Evolutionary conservation across 2,797 vertebrate genomes (phyloP).

Genomic region (Mus minutoides): DNA sequence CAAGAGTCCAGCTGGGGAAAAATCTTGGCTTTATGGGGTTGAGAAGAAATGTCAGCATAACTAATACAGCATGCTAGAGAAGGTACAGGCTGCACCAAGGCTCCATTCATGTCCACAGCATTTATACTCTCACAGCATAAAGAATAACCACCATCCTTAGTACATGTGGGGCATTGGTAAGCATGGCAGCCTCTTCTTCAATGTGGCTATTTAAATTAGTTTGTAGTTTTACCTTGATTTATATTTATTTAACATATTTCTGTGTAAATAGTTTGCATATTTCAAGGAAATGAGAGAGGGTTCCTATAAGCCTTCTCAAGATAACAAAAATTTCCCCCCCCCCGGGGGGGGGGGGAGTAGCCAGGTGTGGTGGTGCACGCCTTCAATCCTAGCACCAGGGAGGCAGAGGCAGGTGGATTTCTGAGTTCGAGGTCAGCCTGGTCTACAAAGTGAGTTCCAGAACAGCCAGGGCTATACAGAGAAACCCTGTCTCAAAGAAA

Average conservation of each 20-base stretch:
- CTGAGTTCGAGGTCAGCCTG: too few species aligned
- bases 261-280: slow-evolving; percentile 4
- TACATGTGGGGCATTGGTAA: not conserved
- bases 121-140: not conserved
- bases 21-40: not conserved
- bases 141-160: not conserved
- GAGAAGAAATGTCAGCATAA: not conserved
- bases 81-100: not conserved
- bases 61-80: not conserved
- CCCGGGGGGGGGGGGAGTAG: too few species aligned
- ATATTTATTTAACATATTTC: slow-evolving; percentile 18
- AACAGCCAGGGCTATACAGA: too few species aligned
- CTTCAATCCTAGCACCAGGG: too few species aligned
- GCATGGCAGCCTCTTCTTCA: not conserved
- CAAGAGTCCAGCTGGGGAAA: not conserved
- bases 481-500: too few species aligned
- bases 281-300: not conserved
- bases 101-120: not conserved
- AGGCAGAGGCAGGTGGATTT: too few species aligned
- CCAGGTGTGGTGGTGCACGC: too few species aligned
- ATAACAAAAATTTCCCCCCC: slow-evolving; percentile 46
- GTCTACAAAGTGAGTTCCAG: too few species aligned
- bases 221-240: slow-evolving; percentile 42
- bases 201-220: not conserved
- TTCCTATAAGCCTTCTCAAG: not conserved